phyloP scores from a whole-genome alignment of 2,113 vertebrate species.

The Bubo blakistoni region DNA sequence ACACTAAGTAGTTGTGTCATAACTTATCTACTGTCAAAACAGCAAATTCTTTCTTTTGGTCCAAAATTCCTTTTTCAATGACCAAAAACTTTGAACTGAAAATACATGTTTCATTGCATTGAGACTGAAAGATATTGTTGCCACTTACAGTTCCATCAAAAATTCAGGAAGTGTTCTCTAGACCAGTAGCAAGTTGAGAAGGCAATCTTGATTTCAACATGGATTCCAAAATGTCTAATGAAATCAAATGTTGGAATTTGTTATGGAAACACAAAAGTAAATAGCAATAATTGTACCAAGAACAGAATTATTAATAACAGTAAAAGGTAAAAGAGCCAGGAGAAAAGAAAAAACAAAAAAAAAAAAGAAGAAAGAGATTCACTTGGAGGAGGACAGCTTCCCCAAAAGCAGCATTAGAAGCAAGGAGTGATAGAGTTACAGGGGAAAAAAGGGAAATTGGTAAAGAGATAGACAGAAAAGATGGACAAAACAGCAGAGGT shows the following conservation, averaged over 20 bases:
- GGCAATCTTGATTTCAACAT: background rate
- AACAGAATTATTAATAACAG: background rate
- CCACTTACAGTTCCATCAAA: background rate
- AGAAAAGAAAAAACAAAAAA: background rate
- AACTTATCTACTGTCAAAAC: background rate
- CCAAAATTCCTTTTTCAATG: background rate
- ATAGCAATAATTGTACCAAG: background rate
- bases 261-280: background rate
- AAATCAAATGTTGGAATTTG: background rate
- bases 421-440: background rate
- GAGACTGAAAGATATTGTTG: background rate
- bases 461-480: background rate
- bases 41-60: background rate
- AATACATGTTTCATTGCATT: background rate
- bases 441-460: accelerated
- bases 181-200: background rate
- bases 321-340: background rate
- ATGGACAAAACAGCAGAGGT: background rate
- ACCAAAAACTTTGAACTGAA: background rate
- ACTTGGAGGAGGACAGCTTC: background rate
- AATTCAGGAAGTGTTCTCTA: background rate
- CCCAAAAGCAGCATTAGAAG: background rate
- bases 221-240: background rate
- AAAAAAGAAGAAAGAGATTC: background rate
- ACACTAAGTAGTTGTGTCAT: background rate